Percentiles rank a stretch among this genome's conserved stretches.
phyloP scores from a whole-genome alignment of 2,888 invertebrate species.

The Zele albiditarsus region DNA sequence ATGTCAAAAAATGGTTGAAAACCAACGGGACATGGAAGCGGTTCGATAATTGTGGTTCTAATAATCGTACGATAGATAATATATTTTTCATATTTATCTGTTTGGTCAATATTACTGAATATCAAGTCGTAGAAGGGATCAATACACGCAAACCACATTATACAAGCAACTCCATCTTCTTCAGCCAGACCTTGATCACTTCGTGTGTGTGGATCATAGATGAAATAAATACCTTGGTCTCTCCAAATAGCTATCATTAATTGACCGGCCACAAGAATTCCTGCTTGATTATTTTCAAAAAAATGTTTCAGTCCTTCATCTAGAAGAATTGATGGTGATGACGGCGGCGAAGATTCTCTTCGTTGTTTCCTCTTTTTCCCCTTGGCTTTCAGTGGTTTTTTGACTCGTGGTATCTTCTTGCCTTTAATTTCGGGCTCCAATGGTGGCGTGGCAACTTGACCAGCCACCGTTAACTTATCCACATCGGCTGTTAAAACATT shows the following conservation, averaged over 20 bases:
- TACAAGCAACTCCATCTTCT: constrained; percentile 57
- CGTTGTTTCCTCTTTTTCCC: constrained; percentile 51
- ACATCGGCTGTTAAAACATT: constrained; percentile 65
- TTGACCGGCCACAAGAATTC: constrained; percentile 60
- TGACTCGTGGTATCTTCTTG: constrained; percentile 50
- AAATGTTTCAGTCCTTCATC: constrained; percentile 61
- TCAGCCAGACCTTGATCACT: constrained; percentile 54
- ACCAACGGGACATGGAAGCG: constrained; percentile 62
- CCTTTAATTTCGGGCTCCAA: constrained; percentile 58
- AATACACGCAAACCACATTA: constrained; percentile 67
- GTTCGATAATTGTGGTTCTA: constrained; percentile 59
- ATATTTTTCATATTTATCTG: constrained; percentile 60
- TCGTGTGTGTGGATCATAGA: constrained; percentile 62
- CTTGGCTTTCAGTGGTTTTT: constrained; percentile 46
- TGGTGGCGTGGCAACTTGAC: constrained; percentile 59
- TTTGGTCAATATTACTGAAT: constrained; percentile 58
- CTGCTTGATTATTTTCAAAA: constrained; percentile 64
- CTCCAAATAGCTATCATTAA: constrained; percentile 64
- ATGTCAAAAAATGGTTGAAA: constrained; percentile 59
- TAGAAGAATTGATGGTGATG: constrained; percentile 58
- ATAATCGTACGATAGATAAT: constrained; percentile 59
- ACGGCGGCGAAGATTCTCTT: constrained; percentile 47
- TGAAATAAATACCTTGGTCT: constrained; percentile 65
- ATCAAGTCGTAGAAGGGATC: constrained; percentile 62
- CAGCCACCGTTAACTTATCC: constrained; percentile 57